Evolutionary conservation across 2,797 vertebrate species (phyloP), one percentile per base, ranked within the genome.

Genomic region (Syngnathus rostellatus): DNA sequence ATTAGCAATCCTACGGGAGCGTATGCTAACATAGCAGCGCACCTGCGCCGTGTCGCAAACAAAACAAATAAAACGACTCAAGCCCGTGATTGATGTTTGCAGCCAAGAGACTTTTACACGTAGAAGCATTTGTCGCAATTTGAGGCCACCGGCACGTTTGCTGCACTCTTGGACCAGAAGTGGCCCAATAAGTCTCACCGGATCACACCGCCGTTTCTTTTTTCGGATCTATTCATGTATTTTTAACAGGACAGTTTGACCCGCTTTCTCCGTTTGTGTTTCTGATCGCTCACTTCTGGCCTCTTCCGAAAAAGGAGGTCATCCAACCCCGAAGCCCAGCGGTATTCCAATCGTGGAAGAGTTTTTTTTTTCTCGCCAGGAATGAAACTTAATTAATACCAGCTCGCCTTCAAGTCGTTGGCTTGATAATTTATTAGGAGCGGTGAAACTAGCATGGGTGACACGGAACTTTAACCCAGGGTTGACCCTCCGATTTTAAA

Each of bases 1-100:
- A 88, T 89, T 87, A 88, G 85, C 79, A 70, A 71, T 72, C 80
- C 78, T 74, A 55, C 75, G 72, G 79, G 76, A 78, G 78, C 66
- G 81, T 8, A 8, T n/a, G n/a, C n/a, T 3, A 46, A 46, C 45
- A 46, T 46, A 16, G 45, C 14, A 16, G 45, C 16, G 45, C 45
- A 46, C 14, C 14, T 46, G 45, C 6, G 45, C 41, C 41, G 11
- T 43, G 41, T 43, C 5, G 12, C 12, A 46, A 46, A 14, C 14
- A 17, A 46, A 46, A 46, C 19, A 51, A 31, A 31, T 31, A 31
- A 31, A 31, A 31, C 31, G 31, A 31, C 31, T 31, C 2, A 54
- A 12, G 21, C 10, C 23, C 21, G 21, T 54, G 51, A 54, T 54
- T 23, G 21, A 54, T 54, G n/a, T 54, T 23, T 2, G 10, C 3